Conservation (phyloP, 2,113 vertebrate genomes). For the Ceyx cyanopectus region DNA sequence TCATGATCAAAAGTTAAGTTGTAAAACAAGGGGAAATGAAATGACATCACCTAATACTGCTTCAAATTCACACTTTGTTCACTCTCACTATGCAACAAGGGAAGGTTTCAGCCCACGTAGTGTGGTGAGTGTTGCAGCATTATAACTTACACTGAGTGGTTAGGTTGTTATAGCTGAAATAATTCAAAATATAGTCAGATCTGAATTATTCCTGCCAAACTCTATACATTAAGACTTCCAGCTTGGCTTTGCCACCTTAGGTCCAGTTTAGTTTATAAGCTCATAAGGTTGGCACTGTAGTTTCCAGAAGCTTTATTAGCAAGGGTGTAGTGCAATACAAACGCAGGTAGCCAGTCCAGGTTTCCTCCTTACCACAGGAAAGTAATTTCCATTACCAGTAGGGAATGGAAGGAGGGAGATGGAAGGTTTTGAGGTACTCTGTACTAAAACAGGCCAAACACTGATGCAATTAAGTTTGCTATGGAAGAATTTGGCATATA, state of each 20-base stretch:
- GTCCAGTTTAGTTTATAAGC: neutral
- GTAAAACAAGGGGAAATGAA: constrained; percentile 21
- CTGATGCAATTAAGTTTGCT: neutral
- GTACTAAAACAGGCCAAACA: neutral
- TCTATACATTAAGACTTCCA: neutral
- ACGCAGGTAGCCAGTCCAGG: neutral
- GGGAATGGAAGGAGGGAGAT: neutral
- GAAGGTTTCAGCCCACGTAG: neutral
- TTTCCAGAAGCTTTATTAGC: neutral
- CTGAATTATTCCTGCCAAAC: neutral
- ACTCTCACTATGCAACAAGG: neutral
- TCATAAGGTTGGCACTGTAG: neutral
- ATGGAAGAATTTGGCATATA: neutral
- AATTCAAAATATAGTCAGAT: neutral
- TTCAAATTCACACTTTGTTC: neutral
- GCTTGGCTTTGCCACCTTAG: neutral
- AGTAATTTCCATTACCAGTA: neutral
- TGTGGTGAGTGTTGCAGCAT: neutral
- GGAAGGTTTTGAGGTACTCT: neutral
- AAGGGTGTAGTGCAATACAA: neutral
- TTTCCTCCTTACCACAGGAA: neutral
- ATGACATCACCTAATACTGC: neutral
- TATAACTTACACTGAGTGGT: neutral
- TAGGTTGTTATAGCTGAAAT: constrained; percentile 2
- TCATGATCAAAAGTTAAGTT: neutral